These are phyloP conservation scores for Lasioglossum oenotherae DNA, from an alignment of 2,888 invertebrate genomes.

Conservation along the genomic window DNA sequence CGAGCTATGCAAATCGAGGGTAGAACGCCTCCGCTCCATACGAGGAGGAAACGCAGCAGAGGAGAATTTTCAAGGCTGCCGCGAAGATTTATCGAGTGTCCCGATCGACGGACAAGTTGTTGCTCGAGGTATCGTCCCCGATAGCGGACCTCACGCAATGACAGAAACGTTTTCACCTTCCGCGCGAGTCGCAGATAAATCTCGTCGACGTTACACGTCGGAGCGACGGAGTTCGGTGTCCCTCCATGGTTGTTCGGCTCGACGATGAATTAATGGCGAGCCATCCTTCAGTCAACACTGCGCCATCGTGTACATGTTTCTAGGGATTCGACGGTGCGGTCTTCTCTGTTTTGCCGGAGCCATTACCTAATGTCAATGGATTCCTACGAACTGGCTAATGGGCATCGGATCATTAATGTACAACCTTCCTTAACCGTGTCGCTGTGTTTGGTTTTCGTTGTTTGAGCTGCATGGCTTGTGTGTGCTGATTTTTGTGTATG, in stretches of 20 bases:
- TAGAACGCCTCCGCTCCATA: constrained; percentile 35
- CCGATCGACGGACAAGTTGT: constrained; percentile 55
- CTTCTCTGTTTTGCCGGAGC: neutral
- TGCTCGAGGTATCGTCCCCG: constrained; percentile 39
- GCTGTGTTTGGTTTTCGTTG: neutral
- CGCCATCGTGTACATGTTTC: constrained; percentile 8
- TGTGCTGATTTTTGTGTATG: neutral
- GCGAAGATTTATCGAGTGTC: constrained; percentile 47
- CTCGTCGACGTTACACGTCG: constrained; percentile 8
- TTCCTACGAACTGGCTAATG: neutral
- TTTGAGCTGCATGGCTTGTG: neutral
- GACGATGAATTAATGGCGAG: neutral
- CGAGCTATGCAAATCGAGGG: constrained; percentile 42
- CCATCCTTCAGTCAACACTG: constrained; percentile 14
- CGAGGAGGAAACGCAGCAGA: constrained; percentile 29
- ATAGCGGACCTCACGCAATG: constrained; percentile 16
- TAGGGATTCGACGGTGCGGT: neutral
- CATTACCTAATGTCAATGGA: constrained; percentile 5
- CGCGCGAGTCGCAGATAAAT: constrained; percentile 14
- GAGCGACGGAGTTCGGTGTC: neutral
- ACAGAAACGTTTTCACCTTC: constrained; percentile 35
- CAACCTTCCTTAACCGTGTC: neutral
- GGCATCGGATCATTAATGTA: neutral
- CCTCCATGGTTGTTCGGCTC: neutral
- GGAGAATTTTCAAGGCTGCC: constrained; percentile 38